Percentiles rank a stretch among this genome's conserved stretches.
phyloP scores from a whole-genome alignment of 2,113 vertebrate genomes.

The Climacteris rufus region DNA sequence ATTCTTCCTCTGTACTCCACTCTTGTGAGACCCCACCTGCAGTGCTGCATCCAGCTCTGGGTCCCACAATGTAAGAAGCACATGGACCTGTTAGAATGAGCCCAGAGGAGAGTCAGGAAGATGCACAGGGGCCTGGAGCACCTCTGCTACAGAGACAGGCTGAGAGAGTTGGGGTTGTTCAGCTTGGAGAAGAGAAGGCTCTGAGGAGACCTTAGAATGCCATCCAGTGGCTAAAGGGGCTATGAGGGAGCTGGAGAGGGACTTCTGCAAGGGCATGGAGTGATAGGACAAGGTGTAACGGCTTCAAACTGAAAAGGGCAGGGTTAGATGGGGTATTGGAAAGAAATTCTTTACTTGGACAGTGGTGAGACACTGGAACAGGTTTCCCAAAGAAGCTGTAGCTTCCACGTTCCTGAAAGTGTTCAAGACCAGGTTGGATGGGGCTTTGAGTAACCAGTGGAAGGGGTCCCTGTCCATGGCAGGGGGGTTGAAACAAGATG shows the following conservation, averaged over 20 bases:
- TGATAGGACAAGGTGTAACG: accelerated
- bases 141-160: not conserved
- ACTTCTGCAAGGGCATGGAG: not conserved
- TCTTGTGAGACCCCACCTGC: not conserved
- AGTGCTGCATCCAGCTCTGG: not conserved
- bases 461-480: not conserved
- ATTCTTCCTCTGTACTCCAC: not conserved
- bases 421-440: not conserved
- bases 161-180: not conserved
- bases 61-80: accelerated
- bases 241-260: not conserved
- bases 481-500: not conserved
- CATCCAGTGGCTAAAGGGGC: not conserved
- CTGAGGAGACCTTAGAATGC: not conserved
- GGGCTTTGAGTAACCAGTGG: not conserved
- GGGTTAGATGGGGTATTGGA: not conserved
- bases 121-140: not conserved
- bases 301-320: not conserved
- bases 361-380: not conserved
- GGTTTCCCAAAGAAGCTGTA: not conserved
- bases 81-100: not conserved
- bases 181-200: not conserved
- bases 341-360: not conserved
- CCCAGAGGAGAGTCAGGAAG: not conserved
- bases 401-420: not conserved